phyloP scores from a whole-genome alignment of 2,797 vertebrate species.

The Rhinoraja longicauda region DNA sequence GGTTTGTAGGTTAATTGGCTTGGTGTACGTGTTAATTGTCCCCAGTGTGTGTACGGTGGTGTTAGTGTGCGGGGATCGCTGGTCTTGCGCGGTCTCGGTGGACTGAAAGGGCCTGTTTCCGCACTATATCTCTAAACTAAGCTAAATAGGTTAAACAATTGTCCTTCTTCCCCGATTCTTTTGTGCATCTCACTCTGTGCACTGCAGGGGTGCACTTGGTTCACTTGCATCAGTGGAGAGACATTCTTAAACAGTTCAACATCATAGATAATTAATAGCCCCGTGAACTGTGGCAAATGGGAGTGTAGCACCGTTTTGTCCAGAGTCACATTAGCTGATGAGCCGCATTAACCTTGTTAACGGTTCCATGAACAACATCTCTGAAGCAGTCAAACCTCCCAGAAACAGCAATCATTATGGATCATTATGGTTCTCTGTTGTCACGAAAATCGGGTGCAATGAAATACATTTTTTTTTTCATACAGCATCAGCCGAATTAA shows the following conservation, averaged over 20 bases:
- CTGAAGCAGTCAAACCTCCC: slow-evolving; percentile 65
- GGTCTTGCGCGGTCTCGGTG: too few relatives aligned
- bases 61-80: too few relatives aligned
- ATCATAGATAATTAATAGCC: slow-evolving; percentile 59
- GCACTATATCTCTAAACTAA: too few relatives aligned
- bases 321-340: slow-evolving; percentile 68
- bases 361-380: slow-evolving; percentile 76
- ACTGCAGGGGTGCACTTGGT: slow-evolving; percentile 53
- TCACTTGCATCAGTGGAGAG: slow-evolving; percentile 53
- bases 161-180: slow-evolving; percentile 40
- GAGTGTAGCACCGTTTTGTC: slow-evolving; percentile 58
- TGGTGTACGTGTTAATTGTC: too few relatives aligned
- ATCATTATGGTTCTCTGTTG: too few relatives aligned
- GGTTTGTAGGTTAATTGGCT: too few relatives aligned
- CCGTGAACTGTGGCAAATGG: slow-evolving; percentile 53
- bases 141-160: slow-evolving; percentile 13
- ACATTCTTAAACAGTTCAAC: slow-evolving; percentile 56
- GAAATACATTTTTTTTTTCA: too few relatives aligned
- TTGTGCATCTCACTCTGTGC: slow-evolving; percentile 46
- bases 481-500: too few relatives aligned
- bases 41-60: too few relatives aligned
- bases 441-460: too few relatives aligned
- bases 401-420: slow-evolving; percentile 51
- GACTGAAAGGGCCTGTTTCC: too few relatives aligned
- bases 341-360: slow-evolving; percentile 74